Evolutionary conservation across 1,140 invertebrate species (phyloP).

Genomic region (Neomicropteryx cornuta): DNA sequence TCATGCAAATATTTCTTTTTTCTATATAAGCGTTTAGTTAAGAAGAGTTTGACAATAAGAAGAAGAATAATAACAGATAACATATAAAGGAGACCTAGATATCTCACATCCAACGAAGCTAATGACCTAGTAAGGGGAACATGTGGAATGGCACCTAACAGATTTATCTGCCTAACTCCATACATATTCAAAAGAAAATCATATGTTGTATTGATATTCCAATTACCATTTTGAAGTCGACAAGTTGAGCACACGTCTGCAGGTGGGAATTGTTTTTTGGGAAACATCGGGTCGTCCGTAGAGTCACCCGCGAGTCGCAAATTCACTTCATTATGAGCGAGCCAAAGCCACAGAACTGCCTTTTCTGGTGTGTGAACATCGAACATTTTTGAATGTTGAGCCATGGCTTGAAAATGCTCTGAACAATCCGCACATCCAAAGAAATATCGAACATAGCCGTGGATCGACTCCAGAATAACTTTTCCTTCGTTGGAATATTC

Average conservation of each 20-base stretch:
- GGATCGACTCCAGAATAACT: slow-evolving; percentile 74
- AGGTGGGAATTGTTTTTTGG: slow-evolving; percentile 86
- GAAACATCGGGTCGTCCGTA: slow-evolving; percentile 84
- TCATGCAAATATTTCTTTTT: slow-evolving; percentile 57
- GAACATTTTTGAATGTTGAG: slow-evolving; percentile 50
- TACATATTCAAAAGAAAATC: slow-evolving; percentile 69
- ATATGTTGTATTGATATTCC: slow-evolving; percentile 61
- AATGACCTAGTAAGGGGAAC: slow-evolving; percentile 22
- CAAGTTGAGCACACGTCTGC: slow-evolving; percentile 58
- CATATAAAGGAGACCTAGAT: slow-evolving; percentile 38
- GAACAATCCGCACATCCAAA: slow-evolving; percentile 90
- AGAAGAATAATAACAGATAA: slow-evolving; percentile 41
- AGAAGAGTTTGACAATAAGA: slow-evolving; percentile 65
- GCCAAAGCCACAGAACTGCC: slow-evolving; percentile 88
- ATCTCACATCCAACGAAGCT: slow-evolving; percentile 32
- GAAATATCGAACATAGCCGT: slow-evolving; percentile 84
- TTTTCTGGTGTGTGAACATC: slow-evolving; percentile 60
- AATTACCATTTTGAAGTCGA: slow-evolving; percentile 43
- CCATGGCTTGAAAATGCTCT: slow-evolving; percentile 77
- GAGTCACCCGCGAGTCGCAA: slow-evolving; percentile 69
- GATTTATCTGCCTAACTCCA: slow-evolving; percentile 5
- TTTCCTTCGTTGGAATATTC: slow-evolving; percentile 46
- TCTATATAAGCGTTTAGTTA: slow-evolving; percentile 53
- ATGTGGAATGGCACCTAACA: slow-evolving; percentile 13
- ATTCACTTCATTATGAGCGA: slow-evolving; percentile 90